Percentiles rank a stretch among this genome's conserved stretches.
Evolutionary conservation across 2,113 vertebrate species (phyloP).

Genomic region (Tragulus kanchil): DNA sequence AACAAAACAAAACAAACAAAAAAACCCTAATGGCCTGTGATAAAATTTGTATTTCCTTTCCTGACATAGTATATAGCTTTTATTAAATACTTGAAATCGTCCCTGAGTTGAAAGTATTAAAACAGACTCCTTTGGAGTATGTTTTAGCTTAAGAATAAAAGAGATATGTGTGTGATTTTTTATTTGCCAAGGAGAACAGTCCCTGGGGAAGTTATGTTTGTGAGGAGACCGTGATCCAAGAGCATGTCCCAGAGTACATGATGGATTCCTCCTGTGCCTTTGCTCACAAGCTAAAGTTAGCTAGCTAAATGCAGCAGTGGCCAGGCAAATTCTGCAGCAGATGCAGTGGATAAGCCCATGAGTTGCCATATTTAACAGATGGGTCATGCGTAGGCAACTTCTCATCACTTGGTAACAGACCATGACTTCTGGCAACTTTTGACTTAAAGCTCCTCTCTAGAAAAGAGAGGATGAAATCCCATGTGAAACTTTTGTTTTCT

Average conservation of each 20-base stretch:
- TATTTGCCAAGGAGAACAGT: background rate
- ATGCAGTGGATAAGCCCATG: background rate
- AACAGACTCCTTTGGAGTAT: background rate
- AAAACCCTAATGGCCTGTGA: too few species aligned
- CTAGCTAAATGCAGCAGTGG: background rate
- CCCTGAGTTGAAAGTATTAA: background rate
- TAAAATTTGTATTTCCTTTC: too few species aligned
- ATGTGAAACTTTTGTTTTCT: background rate
- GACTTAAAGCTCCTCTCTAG: background rate
- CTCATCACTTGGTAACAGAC: background rate
- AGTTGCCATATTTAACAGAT: background rate
- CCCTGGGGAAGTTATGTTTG: constrained; percentile 43
- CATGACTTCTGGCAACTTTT: background rate
- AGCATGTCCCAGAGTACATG: background rate
- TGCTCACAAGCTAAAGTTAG: constrained; percentile 60
- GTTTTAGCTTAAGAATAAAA: background rate
- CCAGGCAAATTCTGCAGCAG: background rate
- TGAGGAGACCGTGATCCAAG: background rate
- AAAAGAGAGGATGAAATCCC: background rate
- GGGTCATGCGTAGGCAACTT: background rate
- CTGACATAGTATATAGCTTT: background rate
- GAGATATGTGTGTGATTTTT: background rate
- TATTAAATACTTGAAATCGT: background rate
- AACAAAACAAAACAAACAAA: too few species aligned
- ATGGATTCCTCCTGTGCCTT: background rate